A percentile compares a stretch with the other conserved stretches of the same genome.
Conservation (phyloP, 2,797 vertebrate genomes). For the Gadopsis marmoratus region DNA sequence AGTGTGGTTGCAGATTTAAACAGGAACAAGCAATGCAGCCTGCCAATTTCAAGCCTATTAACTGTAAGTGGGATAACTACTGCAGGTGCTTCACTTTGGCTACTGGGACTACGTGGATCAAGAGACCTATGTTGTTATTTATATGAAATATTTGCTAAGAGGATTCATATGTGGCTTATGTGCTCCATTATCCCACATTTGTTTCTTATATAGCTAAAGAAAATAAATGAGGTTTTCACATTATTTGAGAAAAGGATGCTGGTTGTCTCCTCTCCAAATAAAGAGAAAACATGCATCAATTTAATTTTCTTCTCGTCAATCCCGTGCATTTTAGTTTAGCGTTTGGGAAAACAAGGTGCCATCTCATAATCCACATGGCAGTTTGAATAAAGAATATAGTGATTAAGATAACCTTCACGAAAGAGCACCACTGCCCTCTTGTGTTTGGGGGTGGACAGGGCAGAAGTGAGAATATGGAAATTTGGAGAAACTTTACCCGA, state of each 20-base stretch:
- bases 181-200: background rate
- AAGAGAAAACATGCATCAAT: background rate
- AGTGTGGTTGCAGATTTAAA: conserved; percentile 38
- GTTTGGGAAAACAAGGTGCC: background rate
- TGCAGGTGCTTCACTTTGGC: conserved; percentile 40
- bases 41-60: conserved; percentile 32
- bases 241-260: background rate
- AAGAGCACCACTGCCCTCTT: conserved; percentile 79
- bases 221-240: background rate
- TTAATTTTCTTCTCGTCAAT: rapidly evolving
- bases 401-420: conserved; percentile 14
- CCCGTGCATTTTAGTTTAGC: background rate
- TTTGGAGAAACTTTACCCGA: background rate
- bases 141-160: background rate
- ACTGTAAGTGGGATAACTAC: conserved; percentile 18
- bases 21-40: conserved; percentile 25
- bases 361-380: background rate
- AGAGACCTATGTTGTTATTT: background rate
- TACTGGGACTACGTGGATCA: conserved; percentile 11
- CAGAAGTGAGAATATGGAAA: background rate
- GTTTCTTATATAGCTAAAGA: background rate
- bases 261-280: background rate
- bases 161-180: background rate
- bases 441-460: conserved; percentile 64
- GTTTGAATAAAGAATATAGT: background rate